Evolutionary conservation across 92 coral and sea anemone genomes (phyloP), one percentile per base, ranked within the genome.

Genomic region (Montipora capitata): DNA sequence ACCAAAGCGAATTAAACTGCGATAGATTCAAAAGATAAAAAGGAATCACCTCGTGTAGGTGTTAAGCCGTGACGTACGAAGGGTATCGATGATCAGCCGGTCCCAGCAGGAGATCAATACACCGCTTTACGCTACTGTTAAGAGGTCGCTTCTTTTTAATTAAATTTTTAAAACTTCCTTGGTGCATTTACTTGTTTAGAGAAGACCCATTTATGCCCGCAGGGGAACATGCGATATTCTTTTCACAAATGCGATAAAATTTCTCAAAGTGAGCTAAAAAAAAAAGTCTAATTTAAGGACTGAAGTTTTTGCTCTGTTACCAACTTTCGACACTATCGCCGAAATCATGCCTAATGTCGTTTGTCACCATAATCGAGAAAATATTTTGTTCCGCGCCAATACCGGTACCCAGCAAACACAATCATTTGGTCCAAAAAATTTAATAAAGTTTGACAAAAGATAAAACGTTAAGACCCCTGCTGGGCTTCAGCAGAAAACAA

Each of bases 71-170:
- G 16, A 73, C 77, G 10, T 48, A 48, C 52, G 7, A 48, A 48
- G 52, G 59, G 20, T n/a, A 10, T 44, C 35, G 35, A 10, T 17
- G 41, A 42, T 14, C 20, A 75, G 10, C 14, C 12, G 27, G 12
- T 39, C 77, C 4, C 77, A 15, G 38, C 85, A 40, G 51, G 85
- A 6, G 68, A 76, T 48, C 38, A 81, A 81, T 68, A 49, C 44
- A 15, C 49, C 48, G 56, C n/a, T 49, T 67, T 10, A 12, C 38
- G 16, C 8, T 2, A 68, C 52, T 49, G 65, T 80, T 80, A 42
- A 80, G 5, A 16, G 85, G 49, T 68, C 40, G 16, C 49, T 80
- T 10, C 68, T 3, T n/a, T 42, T 81, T 81, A 81, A 81, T 81
- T 68, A 81, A 81, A 81, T 27, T 67, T 80, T 15, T 62, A 67